A percentile compares a stretch with the other conserved stretches of the same genome.
phyloP scores from a whole-genome alignment of 2,797 vertebrate species.

The Semaprochilodus insignis region DNA sequence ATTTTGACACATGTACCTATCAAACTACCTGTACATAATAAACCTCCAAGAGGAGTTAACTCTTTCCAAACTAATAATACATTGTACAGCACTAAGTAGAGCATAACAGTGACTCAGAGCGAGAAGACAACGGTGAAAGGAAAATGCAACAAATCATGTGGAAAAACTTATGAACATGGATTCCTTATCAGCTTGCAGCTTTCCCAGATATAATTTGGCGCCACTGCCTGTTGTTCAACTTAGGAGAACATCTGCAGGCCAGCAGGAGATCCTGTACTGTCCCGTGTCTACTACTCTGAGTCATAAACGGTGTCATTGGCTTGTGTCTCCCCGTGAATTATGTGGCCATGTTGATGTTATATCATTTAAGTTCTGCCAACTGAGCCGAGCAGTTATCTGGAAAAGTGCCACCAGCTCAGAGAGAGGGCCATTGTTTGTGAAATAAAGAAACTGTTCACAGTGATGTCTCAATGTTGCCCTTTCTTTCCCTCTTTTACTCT shows the following conservation, averaged over 20 bases:
- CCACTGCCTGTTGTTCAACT: background rate
- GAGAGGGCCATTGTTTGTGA: background rate
- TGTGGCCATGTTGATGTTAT: background rate
- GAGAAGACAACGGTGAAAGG: background rate
- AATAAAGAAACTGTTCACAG: constrained; percentile 37
- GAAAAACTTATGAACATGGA: background rate
- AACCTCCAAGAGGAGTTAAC: too few relatives aligned
- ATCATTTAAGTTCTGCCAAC: constrained; percentile 8
- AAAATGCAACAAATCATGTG: background rate
- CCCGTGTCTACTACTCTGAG: background rate
- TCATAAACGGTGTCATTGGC: background rate
- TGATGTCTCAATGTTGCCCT: constrained; percentile 10
- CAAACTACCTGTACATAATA: too few relatives aligned
- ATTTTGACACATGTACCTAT: too few relatives aligned
- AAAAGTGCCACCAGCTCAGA: constrained; percentile 18
- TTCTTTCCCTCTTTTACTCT: background rate
- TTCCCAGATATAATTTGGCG: constrained; percentile 3
- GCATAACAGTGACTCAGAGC: too few relatives aligned
- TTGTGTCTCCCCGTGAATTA: constrained; percentile 1
- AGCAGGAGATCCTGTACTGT: background rate
- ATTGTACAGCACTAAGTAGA: background rate
- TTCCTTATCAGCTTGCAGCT: background rate
- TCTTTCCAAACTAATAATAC: background rate
- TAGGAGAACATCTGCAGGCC: background rate
- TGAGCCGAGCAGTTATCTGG: constrained; percentile 9